phyloP scores from a whole-genome alignment of 2,113 vertebrate species.

The Sterrhoptilus dennistouni region DNA sequence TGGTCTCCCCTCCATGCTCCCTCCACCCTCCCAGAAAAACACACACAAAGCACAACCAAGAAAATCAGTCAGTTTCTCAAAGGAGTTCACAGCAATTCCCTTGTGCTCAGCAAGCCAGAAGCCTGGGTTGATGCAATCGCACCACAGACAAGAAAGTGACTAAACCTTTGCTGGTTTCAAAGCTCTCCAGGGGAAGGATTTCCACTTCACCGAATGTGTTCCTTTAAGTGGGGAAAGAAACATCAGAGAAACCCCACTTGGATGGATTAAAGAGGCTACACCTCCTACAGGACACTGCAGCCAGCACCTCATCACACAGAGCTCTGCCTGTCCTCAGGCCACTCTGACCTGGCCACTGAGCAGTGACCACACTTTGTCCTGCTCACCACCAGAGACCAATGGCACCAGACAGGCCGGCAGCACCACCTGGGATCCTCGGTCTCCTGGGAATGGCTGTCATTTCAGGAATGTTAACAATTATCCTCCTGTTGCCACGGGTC shows the following conservation, averaged over 20 bases:
- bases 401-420: not conserved
- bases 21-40: not conserved
- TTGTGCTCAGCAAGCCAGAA: not conserved
- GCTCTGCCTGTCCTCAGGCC: not conserved
- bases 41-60: not conserved
- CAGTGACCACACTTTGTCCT: not conserved
- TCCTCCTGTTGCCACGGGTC: not conserved
- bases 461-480: not conserved
- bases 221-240: not conserved
- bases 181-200: slow-evolving; percentile 13
- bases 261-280: not conserved
- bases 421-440: not conserved
- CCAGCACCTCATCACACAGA: rapidly evolving
- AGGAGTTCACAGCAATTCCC: not conserved
- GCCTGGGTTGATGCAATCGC: not conserved
- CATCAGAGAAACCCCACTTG: not conserved
- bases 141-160: not conserved
- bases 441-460: not conserved
- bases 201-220: not conserved
- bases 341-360: not conserved
- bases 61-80: not conserved
- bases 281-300: not conserved
- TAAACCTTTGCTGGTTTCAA: not conserved
- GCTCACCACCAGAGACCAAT: not conserved
- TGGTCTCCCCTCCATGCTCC: rapidly evolving